Conservation (phyloP, 2,797 vertebrate species). For the Gymnodraco acuticeps region DNA sequence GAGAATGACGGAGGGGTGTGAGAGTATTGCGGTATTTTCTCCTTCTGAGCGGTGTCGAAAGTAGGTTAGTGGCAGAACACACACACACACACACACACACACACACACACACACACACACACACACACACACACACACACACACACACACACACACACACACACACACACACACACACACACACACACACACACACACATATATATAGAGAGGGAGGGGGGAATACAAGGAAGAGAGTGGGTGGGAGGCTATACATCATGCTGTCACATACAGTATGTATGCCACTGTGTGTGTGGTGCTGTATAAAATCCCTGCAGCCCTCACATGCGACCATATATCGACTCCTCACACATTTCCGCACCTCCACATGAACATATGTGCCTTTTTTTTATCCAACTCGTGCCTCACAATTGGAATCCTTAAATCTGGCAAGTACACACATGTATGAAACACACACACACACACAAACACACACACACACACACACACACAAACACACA, state of each 20-base stretch:
- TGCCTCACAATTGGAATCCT: too few relatives aligned
- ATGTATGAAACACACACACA: background rate
- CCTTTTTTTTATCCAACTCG: background rate
- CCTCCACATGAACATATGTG: slow-evolving; percentile 1
- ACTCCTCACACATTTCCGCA: slow-evolving; percentile 11
- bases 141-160: slow-evolving; percentile 38
- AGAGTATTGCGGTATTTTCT: slow-evolving; percentile 75
- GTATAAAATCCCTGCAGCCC: slow-evolving; percentile 16
- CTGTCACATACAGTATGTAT: slow-evolving; percentile 50
- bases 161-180: slow-evolving; percentile 37
- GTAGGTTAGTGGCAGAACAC: slow-evolving; percentile 69
- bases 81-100: slow-evolving; percentile 33
- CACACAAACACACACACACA: background rate
- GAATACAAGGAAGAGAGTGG: slow-evolving; percentile 34
- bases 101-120: slow-evolving; percentile 38
- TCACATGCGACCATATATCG: background rate
- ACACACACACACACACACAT: slow-evolving; percentile 37
- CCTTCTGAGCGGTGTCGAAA: slow-evolving; percentile 56
- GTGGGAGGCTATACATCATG: slow-evolving; percentile 55
- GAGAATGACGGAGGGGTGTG: slow-evolving; percentile 55
- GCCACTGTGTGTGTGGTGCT: background rate
- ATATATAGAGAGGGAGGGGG: slow-evolving; percentile 18
- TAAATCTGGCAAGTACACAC: too few relatives aligned
- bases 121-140: slow-evolving; percentile 37
- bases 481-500: too few relatives aligned